These are phyloP conservation scores for Corythoichthys intestinalis DNA, from an alignment of 2,113 vertebrate species.

Conservation along the genomic window DNA sequence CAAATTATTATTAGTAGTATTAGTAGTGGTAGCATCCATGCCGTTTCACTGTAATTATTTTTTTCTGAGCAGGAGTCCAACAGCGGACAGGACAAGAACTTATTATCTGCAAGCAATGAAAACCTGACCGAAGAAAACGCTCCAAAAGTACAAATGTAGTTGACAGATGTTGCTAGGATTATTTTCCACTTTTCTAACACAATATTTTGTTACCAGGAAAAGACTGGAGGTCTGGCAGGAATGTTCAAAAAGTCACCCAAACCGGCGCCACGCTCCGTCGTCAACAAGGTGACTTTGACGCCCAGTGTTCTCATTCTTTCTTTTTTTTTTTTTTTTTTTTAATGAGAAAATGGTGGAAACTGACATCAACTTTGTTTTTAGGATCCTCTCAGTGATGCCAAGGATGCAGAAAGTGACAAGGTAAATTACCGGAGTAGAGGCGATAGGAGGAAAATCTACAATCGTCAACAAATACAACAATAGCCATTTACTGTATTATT, in stretches of 20 bases:
- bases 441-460: neutral
- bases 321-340: neutral
- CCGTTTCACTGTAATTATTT: neutral
- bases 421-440: neutral
- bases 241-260: conserved; percentile 56
- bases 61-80: conserved; percentile 32
- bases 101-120: conserved; percentile 34
- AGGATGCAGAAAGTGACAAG: conserved; percentile 10
- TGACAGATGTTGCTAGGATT: neutral
- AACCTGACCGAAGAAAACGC: conserved; percentile 32
- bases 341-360: no score
- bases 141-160: conserved; percentile 29
- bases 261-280: conserved; percentile 13
- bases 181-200: neutral
- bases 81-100: neutral
- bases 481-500: no score
- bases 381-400: conserved; percentile 52
- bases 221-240: conserved; percentile 37
- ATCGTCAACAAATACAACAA: neutral
- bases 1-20: neutral
- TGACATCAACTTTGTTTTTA: conserved; percentile 11
- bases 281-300: conserved; percentile 22
- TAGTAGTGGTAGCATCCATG: neutral
- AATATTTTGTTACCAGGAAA: conserved; percentile 41
- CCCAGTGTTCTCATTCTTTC: neutral